Evolutionary conservation across 30 jellyfish, hydroid and myxozoan genomes (phyloP).

Genomic region (Aurelia aurita): DNA sequence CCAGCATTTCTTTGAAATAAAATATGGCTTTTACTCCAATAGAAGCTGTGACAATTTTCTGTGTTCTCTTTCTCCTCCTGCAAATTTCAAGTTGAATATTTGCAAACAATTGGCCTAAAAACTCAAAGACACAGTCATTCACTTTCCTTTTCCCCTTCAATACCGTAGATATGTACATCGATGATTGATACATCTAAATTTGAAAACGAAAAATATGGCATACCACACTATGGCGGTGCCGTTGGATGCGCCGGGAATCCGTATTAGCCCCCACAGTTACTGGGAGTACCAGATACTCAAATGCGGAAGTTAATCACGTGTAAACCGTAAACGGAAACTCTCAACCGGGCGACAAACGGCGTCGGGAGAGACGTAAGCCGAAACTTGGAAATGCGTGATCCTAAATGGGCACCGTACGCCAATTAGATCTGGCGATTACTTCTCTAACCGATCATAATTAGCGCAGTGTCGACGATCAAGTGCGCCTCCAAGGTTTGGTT

Average conservation of each 20-base stretch:
- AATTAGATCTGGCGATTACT: slow-evolving; percentile 75
- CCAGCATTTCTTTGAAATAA: too few species aligned
- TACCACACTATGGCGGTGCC: slow-evolving; percentile 46
- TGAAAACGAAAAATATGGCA: slow-evolving; percentile 54
- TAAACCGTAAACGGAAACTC: slow-evolving; percentile 64
- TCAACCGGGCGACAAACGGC: slow-evolving; percentile 80
- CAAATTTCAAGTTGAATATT: too few species aligned
- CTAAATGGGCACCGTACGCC: slow-evolving; percentile 69
- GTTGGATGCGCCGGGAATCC: slow-evolving; percentile 75
- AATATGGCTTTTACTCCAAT: too few species aligned
- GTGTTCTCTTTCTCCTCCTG: too few species aligned
- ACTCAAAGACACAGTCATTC: too few species aligned
- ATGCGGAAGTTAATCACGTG: slow-evolving; percentile 58
- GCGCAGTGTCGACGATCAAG: slow-evolving; percentile 80
- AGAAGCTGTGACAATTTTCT: too few species aligned
- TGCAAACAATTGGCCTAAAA: too few species aligned
- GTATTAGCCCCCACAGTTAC: slow-evolving; percentile 77
- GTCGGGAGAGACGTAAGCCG: slow-evolving; percentile 66
- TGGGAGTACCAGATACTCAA: slow-evolving; percentile 60
- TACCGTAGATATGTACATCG: not conserved
- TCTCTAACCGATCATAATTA: slow-evolving; percentile 79
- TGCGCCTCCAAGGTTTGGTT: slow-evolving; percentile 54
- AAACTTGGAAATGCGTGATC: slow-evolving; percentile 66
- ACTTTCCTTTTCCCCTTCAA: too few species aligned
- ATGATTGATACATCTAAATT: not conserved